phyloP scores from a whole-genome alignment of 2,113 vertebrate species.

The Gracilinanus agilis region DNA sequence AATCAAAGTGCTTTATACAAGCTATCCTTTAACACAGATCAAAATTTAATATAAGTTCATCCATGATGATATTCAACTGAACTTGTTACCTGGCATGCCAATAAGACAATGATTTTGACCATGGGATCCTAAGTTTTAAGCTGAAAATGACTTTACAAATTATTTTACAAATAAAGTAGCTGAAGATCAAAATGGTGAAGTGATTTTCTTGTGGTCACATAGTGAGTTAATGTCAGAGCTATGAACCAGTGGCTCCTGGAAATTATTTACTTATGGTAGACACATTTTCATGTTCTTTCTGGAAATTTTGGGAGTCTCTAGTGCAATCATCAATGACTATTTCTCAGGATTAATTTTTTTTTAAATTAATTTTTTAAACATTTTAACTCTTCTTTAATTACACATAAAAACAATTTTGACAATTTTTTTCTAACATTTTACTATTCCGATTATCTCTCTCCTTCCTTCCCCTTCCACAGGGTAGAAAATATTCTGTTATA shows the following conservation, averaged over 20 bases:
- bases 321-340: background rate
- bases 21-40: background rate
- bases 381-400: no score
- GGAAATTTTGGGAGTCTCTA: background rate
- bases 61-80: background rate
- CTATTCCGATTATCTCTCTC: no score
- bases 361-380: background rate
- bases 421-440: no score
- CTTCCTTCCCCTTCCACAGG: no score
- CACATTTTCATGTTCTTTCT: background rate
- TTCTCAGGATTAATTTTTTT: background rate
- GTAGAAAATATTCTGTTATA: no score
- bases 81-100: background rate
- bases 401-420: no score
- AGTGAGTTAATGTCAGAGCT: background rate
- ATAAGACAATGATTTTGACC: background rate
- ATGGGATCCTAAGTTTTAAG: background rate
- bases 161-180: background rate
- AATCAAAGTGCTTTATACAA: background rate
- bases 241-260: background rate
- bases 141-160: background rate
- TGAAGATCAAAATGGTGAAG: background rate
- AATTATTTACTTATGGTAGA: background rate
- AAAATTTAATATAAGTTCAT: background rate
- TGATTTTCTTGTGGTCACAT: background rate